Evolutionary conservation across 2,113 vertebrate genomes (phyloP).

Genomic region (Bos javanicus): DNA sequence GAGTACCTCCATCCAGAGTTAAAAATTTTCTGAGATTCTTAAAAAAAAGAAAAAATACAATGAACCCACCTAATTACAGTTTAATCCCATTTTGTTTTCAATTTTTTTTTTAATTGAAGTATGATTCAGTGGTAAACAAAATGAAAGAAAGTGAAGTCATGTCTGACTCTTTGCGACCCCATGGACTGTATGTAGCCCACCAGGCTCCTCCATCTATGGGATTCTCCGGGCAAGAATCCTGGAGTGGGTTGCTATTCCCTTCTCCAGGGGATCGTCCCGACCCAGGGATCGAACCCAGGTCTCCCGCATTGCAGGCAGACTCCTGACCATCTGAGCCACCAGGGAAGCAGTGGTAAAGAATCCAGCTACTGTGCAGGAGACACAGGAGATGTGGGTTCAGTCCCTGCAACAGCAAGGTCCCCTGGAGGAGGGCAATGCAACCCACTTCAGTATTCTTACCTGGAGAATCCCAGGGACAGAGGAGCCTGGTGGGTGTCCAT

Average conservation of each 20-base stretch:
- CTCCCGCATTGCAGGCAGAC: accelerated
- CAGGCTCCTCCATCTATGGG: neutral
- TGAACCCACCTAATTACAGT: neutral
- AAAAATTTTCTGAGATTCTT: neutral
- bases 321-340: neutral
- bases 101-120: neutral
- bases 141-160: neutral
- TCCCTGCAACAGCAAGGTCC: neutral
- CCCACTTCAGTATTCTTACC: neutral
- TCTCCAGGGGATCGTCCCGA: neutral
- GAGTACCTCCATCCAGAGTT: neutral
- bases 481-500: neutral
- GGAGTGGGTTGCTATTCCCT: neutral
- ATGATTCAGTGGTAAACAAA: neutral
- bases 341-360: neutral
- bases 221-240: neutral
- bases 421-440: neutral
- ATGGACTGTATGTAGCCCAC: neutral
- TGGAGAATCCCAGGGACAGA: neutral
- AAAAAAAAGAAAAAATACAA: neutral
- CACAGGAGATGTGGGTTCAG: neutral
- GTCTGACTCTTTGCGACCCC: accelerated
- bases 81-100: neutral
- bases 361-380: neutral
- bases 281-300: accelerated